Evolutionary conservation across 2,888 invertebrate species (phyloP).

Genomic region (Chloromyia formosa): DNA sequence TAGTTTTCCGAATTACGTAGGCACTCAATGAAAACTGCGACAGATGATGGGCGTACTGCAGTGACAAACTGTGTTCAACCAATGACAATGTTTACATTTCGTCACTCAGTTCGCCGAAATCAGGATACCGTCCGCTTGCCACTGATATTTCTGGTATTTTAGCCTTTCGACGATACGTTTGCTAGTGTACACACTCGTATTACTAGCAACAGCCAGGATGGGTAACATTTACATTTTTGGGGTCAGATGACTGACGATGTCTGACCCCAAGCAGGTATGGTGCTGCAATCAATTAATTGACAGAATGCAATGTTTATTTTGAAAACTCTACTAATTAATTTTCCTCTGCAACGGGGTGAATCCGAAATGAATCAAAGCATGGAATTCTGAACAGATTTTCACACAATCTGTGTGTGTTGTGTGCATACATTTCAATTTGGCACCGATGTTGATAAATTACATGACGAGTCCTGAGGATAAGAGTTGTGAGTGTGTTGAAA

Average conservation of each 20-base stretch:
- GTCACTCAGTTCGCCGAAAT: conserved; percentile 28
- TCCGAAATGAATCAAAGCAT: conserved; percentile 11
- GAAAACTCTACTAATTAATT: conserved; percentile 47
- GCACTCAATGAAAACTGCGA: conserved; percentile 22
- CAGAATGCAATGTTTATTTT: conserved; percentile 45
- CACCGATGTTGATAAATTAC: not conserved
- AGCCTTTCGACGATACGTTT: not conserved
- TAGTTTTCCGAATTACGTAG: conserved; percentile 31
- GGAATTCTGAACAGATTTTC: not conserved
- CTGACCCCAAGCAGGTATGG: not conserved
- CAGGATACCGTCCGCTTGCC: not conserved
- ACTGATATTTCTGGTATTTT: not conserved
- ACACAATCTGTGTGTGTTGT: not conserved
- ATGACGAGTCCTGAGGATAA: too few relatives aligned
- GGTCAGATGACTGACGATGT: not conserved
- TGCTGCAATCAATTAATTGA: conserved; percentile 45
- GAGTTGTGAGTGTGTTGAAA: too few relatives aligned
- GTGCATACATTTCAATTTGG: conserved; percentile 30
- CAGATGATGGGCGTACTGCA: conserved; percentile 16
- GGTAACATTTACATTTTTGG: conserved; percentile 22
- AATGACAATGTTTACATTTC: conserved; percentile 36
- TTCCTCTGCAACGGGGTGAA: conserved; percentile 31
- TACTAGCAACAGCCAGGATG: too few relatives aligned
- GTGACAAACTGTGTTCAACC: conserved; percentile 14
- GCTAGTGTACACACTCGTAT: not conserved